phyloP scores from a whole-genome alignment of 2,888 invertebrate genomes.

The Halictus quadricinctus region DNA sequence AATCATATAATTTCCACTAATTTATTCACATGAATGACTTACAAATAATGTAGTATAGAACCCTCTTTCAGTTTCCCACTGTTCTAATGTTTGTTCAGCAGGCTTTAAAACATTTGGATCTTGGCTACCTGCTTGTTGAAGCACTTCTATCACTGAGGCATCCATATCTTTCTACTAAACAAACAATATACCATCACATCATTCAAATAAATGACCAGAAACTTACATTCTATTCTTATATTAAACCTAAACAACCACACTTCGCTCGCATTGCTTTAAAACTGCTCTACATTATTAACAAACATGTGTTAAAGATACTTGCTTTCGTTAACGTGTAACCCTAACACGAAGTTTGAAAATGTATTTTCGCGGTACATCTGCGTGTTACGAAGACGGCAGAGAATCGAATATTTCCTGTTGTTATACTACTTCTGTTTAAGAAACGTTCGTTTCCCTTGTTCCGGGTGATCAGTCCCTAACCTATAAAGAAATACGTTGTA shows the following conservation, averaged over 20 bases:
- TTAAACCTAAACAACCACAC: conserved; percentile 8
- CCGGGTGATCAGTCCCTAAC: conserved; percentile 68
- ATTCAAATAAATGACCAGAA: conserved; percentile 10
- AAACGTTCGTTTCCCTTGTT: conserved; percentile 55
- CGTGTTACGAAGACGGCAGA: conserved; percentile 1
- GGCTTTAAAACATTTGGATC: conserved; percentile 92
- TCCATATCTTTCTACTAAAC: conserved; percentile 83
- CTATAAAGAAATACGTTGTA: conserved; percentile 63
- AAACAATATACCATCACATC: neutral
- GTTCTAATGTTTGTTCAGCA: conserved; percentile 92
- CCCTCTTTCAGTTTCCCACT: conserved; percentile 95
- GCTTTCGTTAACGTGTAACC: neutral
- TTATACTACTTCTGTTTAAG: conserved; percentile 61
- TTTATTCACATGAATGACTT: conserved; percentile 75
- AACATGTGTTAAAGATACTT: conserved; percentile 55
- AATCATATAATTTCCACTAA: neutral
- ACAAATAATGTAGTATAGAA: conserved; percentile 94
- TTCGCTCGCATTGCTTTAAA: conserved; percentile 11
- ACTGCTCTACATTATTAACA: conserved; percentile 24
- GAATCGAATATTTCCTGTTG: conserved; percentile 31
- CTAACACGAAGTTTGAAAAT: neutral
- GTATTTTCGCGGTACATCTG: neutral
- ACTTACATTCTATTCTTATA: neutral
- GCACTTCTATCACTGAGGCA: conserved; percentile 88
- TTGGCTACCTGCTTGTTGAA: conserved; percentile 93